A percentile compares a stretch with the other conserved stretches of the same genome.
phyloP scores from a whole-genome alignment of 2,113 vertebrate species.

The Cinclus cinclus region DNA sequence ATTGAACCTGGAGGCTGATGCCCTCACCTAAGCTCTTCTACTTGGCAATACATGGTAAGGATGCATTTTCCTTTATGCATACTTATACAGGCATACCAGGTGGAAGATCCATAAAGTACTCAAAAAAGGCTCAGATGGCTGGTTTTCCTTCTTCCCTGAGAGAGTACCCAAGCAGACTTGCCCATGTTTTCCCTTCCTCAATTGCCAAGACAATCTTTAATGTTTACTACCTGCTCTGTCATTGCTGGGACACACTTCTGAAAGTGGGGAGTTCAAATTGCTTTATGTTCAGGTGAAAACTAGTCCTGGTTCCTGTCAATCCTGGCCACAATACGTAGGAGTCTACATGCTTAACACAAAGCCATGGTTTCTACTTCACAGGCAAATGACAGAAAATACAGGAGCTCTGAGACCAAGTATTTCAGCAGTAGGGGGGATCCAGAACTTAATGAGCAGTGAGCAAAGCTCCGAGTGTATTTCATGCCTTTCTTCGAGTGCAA shows the following conservation, averaged over 20 bases:
- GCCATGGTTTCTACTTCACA: neutral
- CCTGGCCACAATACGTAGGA: neutral
- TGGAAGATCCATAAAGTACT: neutral
- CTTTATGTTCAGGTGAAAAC: neutral
- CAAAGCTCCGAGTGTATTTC: neutral
- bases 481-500: neutral
- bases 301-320: accelerated
- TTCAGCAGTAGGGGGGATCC: neutral
- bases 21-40: neutral
- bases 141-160: neutral
- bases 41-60: neutral
- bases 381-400: neutral
- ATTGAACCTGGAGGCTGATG: neutral
- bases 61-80: neutral
- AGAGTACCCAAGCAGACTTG: neutral
- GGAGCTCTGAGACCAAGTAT: neutral
- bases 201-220: neutral
- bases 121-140: neutral
- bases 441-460: neutral
- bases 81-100: neutral
- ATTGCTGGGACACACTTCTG: neutral
- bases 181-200: neutral
- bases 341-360: neutral
- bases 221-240: neutral
- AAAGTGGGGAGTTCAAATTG: neutral